A percentile compares a stretch with the other conserved stretches of the same genome.
These are phyloP conservation scores for Orycteropus afer DNA, from an alignment of 2,113 vertebrate species.

Conservation along the genomic window DNA sequence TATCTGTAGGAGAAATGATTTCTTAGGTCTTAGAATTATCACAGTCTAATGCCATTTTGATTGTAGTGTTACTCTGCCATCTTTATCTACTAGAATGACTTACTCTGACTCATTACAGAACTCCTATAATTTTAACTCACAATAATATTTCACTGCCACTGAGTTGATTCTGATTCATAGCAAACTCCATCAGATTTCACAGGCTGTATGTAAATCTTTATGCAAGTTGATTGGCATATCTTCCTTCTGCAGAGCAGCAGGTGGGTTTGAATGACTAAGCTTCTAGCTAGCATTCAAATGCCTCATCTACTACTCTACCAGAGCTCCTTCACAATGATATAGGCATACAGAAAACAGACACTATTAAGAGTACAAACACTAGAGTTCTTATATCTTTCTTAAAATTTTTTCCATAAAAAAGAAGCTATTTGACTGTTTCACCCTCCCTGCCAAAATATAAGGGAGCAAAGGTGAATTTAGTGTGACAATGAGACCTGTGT, in stretches of 20 bases:
- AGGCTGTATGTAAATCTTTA: no score
- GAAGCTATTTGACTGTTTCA: neutral
- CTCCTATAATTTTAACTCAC: neutral
- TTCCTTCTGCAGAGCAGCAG: no score
- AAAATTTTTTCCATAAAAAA: neutral
- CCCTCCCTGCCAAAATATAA: neutral
- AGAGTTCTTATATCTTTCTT: neutral
- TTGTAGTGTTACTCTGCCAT: fast-evolving
- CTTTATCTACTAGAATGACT: neutral
- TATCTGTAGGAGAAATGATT: neutral
- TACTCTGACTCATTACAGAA: neutral
- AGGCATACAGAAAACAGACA: neutral
- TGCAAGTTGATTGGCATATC: no score
- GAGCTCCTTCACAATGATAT: no score
- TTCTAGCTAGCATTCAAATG: no score
- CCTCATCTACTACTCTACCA: no score
- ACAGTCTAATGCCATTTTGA: neutral
- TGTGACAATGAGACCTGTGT: neutral
- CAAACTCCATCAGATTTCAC: no score
- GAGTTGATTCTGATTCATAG: no score
- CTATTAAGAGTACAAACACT: neutral
- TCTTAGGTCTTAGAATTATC: neutral
- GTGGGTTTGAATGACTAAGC: no score
- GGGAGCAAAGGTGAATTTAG: neutral
- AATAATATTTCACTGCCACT: no score